These are phyloP conservation scores for Accipiter cooperii DNA, from an alignment of 2,113 vertebrate genomes.

Conservation along the genomic window DNA sequence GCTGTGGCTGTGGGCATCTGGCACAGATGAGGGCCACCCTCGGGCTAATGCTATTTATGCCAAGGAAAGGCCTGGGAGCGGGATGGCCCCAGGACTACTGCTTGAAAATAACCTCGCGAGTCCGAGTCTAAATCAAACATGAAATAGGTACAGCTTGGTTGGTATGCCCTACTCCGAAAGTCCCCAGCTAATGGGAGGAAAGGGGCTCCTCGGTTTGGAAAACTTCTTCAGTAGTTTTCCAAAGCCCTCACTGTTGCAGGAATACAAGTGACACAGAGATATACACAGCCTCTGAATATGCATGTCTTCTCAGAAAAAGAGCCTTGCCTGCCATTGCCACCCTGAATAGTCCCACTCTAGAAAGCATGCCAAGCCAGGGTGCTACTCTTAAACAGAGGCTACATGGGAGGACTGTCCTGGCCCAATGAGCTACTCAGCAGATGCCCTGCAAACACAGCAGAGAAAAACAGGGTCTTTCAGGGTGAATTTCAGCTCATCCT, in stretches of 20 bases:
- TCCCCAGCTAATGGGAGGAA: neutral
- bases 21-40: constrained; percentile 37
- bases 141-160: neutral
- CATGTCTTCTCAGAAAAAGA: neutral
- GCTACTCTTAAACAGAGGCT: neutral
- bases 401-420: neutral
- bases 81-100: neutral
- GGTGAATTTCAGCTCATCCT: neutral
- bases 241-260: neutral
- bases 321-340: neutral
- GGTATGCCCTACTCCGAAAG: neutral
- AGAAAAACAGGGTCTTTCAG: neutral
- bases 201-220: neutral
- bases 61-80: neutral
- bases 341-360: neutral
- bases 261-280: neutral
- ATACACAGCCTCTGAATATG: neutral
- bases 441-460: neutral
- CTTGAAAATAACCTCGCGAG: neutral
- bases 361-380: neutral
- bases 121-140: neutral
- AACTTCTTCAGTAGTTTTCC: neutral
- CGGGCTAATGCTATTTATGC: constrained; percentile 4
- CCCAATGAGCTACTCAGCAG: no score
- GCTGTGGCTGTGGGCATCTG: constrained; percentile 50